Evolutionary conservation across 2,113 vertebrate species (phyloP).

Genomic region (Hippopotamus amphibius): DNA sequence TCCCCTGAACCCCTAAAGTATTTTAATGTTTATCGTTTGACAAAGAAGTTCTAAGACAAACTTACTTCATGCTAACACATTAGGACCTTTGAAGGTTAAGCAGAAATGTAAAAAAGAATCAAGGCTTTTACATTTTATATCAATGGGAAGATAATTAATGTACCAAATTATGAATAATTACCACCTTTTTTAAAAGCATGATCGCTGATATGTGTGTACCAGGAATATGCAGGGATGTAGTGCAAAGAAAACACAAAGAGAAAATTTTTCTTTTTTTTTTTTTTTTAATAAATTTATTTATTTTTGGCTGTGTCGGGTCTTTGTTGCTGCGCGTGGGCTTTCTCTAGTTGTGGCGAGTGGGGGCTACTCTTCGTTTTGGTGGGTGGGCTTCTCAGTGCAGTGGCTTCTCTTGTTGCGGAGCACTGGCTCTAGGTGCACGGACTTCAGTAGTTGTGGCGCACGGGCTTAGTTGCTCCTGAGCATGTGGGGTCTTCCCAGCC

Average conservation of each 20-base stretch:
- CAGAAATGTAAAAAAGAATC: neutral
- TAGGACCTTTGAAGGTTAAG: neutral
- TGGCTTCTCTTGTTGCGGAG: too few relatives aligned
- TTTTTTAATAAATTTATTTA: too few relatives aligned
- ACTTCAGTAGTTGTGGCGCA: too few relatives aligned
- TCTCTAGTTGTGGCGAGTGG: too few relatives aligned
- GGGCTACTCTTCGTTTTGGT: too few relatives aligned
- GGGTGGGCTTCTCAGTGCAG: too few relatives aligned
- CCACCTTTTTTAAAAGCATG: neutral
- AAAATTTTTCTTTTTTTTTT: neutral
- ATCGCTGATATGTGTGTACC: neutral
- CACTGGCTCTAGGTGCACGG: too few relatives aligned
- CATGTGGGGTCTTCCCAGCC: too few relatives aligned
- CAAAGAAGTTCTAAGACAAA: neutral
- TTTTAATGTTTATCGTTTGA: slow-evolving; percentile 2
- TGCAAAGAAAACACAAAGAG: neutral
- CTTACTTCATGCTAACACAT: neutral
- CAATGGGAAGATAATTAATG: neutral
- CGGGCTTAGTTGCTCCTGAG: too few relatives aligned
- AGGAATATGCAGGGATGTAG: neutral
- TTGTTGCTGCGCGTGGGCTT: too few relatives aligned
- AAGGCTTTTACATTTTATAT: neutral
- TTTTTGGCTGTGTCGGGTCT: too few relatives aligned
- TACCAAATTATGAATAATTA: neutral
- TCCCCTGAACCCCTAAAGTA: neutral